A percentile compares a stretch with the other conserved stretches of the same genome.
These are phyloP conservation scores for Rhamnusium bicolor DNA, from an alignment of 2,888 invertebrate species.

Conservation along the genomic window DNA sequence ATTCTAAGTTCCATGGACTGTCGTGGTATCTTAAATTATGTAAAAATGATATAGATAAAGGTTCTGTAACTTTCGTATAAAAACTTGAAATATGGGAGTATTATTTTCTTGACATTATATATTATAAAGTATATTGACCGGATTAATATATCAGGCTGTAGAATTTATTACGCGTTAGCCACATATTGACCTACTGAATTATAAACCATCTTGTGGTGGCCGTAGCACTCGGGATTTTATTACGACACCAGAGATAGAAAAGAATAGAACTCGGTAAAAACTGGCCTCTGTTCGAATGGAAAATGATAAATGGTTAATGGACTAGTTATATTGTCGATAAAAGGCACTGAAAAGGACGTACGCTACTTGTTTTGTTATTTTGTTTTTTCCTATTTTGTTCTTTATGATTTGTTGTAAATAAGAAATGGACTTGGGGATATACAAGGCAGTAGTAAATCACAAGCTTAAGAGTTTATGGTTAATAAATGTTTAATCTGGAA, in stretches of 20 bases:
- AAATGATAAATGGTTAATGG: constrained; percentile 56
- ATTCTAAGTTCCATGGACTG: too few species aligned
- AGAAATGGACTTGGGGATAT: constrained; percentile 18
- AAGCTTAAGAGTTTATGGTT: constrained; percentile 21
- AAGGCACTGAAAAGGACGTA: constrained; percentile 38
- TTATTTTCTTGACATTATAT: constrained; percentile 4
- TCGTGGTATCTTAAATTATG: too few species aligned
- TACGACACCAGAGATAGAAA: constrained; percentile 28
- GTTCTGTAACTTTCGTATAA: neutral
- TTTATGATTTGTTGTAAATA: constrained; percentile 34
- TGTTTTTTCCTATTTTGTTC: constrained; percentile 2
- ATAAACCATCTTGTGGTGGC: constrained; percentile 29
- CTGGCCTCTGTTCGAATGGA: constrained; percentile 36
- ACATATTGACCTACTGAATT: constrained; percentile 41
- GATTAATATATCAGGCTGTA: constrained; percentile 17
- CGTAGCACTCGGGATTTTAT: constrained; percentile 34
- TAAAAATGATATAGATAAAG: neutral
- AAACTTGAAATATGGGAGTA: neutral
- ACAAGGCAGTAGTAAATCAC: constrained; percentile 17
- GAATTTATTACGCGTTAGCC: constrained; percentile 30
- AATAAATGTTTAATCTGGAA: constrained; percentile 29
- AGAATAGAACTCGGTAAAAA: constrained; percentile 30
- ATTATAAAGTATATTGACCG: constrained; percentile 6
- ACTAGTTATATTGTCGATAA: constrained; percentile 50
- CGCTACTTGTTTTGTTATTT: constrained; percentile 16